Base-by-base conservation (phyloP, 2,888 invertebrate species). In the Scaptodrosophila latifasciaeformis region DNA sequence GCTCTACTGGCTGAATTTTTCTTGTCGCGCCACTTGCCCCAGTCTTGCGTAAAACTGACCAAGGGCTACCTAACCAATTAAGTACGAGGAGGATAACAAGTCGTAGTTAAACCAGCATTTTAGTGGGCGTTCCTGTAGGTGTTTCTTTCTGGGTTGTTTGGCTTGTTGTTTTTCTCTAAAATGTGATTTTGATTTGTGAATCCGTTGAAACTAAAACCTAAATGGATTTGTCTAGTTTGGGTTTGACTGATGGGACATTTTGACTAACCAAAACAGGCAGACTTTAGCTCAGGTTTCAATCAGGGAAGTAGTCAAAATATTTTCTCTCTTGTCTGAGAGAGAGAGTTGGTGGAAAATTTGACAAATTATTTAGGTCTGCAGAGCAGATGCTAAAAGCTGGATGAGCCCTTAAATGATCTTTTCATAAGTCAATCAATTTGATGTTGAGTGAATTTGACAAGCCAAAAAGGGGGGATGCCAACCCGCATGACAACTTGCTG, bases 1-100 rank as follows among this genome's bases (percentile, higher is more conserved):
- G n/a, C n/a, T n/a, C n/a, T n/a, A n/a, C n/a, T n/a, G n/a, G n/a
- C n/a, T n/a, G n/a, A n/a, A n/a, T n/a, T n/a, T n/a, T n/a, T n/a
- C n/a, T n/a, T n/a, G n/a, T n/a, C n/a, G 71, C 76, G 82, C 64
- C 83, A 78, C 79, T 67, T 62, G 75, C 48, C 62, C 51, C 31
- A 30, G 37, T 27, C 19, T 50, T 40, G 49, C 43, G 9, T 30
- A 10, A 13, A 35, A 46, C 66, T 72, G 78, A 53, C 75, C 78
- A 65, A 60, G 62, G 59, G 55, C 62, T 65, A 65, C 57, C 58
- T 62, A 46, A 31, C 42, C 56, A 57, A 49, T 60, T 59, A 49
- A 49, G 40, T n/a, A n/a, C 34, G 19, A 46, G 57, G 61, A 55
- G 12, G 50, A 43, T 35, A 31, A 34, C 54, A 45, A 53, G 49